These are phyloP conservation scores for Hyphantria cunea DNA, from an alignment of 1,140 invertebrate species.

Conservation along the genomic window DNA sequence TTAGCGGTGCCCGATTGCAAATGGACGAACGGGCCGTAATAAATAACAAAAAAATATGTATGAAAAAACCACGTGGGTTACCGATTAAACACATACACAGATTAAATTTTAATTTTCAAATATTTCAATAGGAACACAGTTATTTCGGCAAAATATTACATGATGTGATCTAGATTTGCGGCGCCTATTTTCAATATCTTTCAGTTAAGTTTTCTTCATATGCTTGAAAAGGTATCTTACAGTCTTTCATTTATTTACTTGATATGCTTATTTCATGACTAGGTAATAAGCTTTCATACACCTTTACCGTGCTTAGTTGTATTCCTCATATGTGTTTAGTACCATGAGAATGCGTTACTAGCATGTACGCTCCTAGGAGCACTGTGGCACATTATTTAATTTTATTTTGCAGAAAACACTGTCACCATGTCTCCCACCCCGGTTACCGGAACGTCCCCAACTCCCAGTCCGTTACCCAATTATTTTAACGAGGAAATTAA, in stretches of 20 bases:
- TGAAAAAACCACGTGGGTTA: too few relatives aligned
- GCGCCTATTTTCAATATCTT: too few relatives aligned
- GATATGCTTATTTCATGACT: conserved; percentile 4
- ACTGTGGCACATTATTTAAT: conserved; percentile 73
- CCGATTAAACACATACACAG: too few relatives aligned
- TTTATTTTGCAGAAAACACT: conserved; percentile 78
- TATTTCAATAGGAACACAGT: too few relatives aligned
- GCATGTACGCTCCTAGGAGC: conserved; percentile 62
- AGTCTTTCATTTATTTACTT: not conserved
- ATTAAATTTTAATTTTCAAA: too few relatives aligned
- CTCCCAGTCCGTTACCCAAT: conserved; percentile 70
- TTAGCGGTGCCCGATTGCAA: too few relatives aligned
- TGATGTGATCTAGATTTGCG: too few relatives aligned
- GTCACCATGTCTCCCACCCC: conserved; percentile 68
- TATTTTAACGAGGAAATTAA: conserved; percentile 66
- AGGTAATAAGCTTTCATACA: conserved; percentile 16
- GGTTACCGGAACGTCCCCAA: conserved; percentile 72
- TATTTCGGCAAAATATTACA: too few relatives aligned
- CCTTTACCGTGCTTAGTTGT: conserved; percentile 28
- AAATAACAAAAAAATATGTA: too few relatives aligned
- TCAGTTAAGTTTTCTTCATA: not conserved
- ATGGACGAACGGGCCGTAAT: too few relatives aligned
- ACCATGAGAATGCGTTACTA: conserved; percentile 40
- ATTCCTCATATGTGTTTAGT: conserved; percentile 34
- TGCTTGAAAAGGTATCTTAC: conserved; percentile 19